Conservation (phyloP, 1,140 invertebrate species). For the Drosophila tani region DNA sequence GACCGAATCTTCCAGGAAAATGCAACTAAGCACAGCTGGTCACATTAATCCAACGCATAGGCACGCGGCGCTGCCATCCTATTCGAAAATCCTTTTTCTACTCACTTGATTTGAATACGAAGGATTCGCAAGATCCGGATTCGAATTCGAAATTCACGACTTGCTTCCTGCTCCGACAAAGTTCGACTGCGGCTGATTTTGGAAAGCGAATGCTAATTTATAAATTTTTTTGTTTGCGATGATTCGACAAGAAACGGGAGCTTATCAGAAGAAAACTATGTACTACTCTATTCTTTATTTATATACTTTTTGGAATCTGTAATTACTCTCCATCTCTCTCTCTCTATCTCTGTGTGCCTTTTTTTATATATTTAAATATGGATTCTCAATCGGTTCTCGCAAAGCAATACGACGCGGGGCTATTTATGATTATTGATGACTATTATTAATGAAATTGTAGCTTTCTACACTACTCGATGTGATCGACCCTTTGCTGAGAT, state of each 20-base stretch:
- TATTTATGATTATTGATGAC: conserved; percentile 8
- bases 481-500: conserved; percentile 15
- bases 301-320: conserved; percentile 28
- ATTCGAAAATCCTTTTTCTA: conserved; percentile 16
- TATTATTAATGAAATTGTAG: conserved; percentile 25
- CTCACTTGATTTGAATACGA: conserved; percentile 27
- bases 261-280: conserved; percentile 60
- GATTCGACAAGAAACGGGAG: conserved; percentile 42
- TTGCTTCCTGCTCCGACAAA: conserved; percentile 32
- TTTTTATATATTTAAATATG: conserved; percentile 20
- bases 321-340: conserved; percentile 11
- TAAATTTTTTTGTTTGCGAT: conserved; percentile 53
- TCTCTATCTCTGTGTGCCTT: background rate
- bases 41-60: background rate
- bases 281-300: conserved; percentile 8
- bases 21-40: background rate
- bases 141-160: conserved; percentile 12
- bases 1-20: background rate
- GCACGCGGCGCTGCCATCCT: conserved; percentile 46
- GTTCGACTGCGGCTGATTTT: conserved; percentile 27
- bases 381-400: background rate
- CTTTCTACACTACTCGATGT: conserved; percentile 1
- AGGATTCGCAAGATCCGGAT: conserved; percentile 5
- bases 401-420: conserved; percentile 6
- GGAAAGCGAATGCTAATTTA: conserved; percentile 46